Percentiles rank a stretch among this genome's conserved stretches.
phyloP scores from a whole-genome alignment of 2,113 vertebrate species.

The Carassius auratus region DNA sequence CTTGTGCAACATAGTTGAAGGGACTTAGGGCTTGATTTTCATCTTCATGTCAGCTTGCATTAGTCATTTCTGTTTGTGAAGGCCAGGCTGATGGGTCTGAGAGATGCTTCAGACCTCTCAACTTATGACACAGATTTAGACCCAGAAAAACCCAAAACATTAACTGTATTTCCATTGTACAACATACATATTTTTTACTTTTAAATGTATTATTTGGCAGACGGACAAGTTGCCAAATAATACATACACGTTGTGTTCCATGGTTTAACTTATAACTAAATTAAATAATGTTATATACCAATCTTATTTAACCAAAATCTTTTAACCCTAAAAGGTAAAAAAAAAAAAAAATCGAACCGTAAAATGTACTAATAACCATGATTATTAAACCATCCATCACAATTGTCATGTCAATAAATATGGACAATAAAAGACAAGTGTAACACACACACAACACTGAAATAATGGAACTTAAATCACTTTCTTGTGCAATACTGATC shows the following conservation, averaged over 20 bases:
- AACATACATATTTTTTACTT: neutral
- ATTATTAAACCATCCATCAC: no score
- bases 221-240: neutral
- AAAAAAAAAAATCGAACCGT: no score
- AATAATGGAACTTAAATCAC: neutral
- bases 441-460: neutral
- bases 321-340: no score
- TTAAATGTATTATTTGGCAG: neutral
- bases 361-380: neutral
- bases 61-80: constrained; percentile 15
- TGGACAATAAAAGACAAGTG: neutral
- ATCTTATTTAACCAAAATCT: neutral
- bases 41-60: constrained; percentile 23
- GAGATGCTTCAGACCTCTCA: neutral
- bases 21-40: constrained; percentile 24
- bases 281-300: neutral
- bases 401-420: neutral
- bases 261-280: neutral
- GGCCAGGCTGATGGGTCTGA: neutral
- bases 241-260: no score
- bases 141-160: neutral
- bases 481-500: neutral
- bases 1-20: constrained; percentile 23
- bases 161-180: neutral
- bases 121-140: neutral